Evolutionary conservation across 1,140 invertebrate genomes (phyloP), one percentile per base, ranked within the genome.

Genomic region (Ridgeia piscesae): DNA sequence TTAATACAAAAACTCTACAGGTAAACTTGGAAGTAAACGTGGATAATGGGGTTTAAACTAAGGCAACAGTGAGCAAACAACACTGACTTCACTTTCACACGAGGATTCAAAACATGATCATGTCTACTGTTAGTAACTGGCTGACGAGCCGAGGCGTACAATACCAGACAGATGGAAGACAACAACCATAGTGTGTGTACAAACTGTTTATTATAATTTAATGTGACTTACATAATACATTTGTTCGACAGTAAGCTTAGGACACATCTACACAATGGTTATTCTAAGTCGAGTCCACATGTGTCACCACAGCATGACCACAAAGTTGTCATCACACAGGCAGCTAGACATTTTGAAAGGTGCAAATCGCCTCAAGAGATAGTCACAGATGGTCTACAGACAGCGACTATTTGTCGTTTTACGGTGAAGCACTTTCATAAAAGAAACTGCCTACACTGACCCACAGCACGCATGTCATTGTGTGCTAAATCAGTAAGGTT

Each of bases 171-270:
- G 2, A 31, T 31, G 27, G 17, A 21, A 77, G 58, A 77, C 0
- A 31, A 77, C 58, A 77, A 9, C 27, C 2, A 21, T 31, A 77
- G 0, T 27, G 58, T 77, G 58, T 77, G 58, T 77, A 77, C 58
- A 77, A 77, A 77, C 58, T 77, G 58, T 77, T 77, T 77, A 77
- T 77, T 77, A 77, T 21, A 77, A 77, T 77, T 77, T 77, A 77
- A 77, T 21, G 58, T 77, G 58, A 77, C 58, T 77, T 77, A 77
- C 58, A 77, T 77, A 77, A 77, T 77, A 77, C 58, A 77, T 21
- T 77, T 77, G 58, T 27, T 77, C 27, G 58, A 77, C 58, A 77
- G 58, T 77, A 77, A 77, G 58, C 58, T 4, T 17, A 77, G 58
- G 58, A 77, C 6, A 77, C 58, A 77, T 31, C 58, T 27, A 77